Evolutionary conservation across 2,113 vertebrate species (phyloP).

Genomic region (Cyrtonyx montezumae): DNA sequence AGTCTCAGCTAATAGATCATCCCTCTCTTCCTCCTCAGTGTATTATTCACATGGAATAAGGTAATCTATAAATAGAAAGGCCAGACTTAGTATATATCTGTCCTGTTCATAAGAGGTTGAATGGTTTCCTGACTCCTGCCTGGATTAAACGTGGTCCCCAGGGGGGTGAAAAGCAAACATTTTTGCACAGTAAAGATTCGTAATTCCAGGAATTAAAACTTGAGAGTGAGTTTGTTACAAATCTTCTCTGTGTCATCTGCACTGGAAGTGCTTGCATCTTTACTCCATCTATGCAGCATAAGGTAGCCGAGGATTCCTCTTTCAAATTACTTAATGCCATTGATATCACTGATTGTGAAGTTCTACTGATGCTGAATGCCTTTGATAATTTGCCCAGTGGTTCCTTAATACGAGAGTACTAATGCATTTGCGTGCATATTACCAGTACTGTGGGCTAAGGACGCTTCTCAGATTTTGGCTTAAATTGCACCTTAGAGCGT

Average conservation of each 20-base stretch:
- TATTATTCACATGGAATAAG: background rate
- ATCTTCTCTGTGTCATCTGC: background rate
- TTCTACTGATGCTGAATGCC: background rate
- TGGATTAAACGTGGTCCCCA: background rate
- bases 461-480: background rate
- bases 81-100: background rate
- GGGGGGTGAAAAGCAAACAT: background rate
- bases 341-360: background rate
- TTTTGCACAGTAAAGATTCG: background rate
- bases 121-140: background rate
- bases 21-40: background rate
- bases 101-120: background rate
- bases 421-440: background rate
- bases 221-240: background rate
- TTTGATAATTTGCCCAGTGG: background rate
- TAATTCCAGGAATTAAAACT: background rate
- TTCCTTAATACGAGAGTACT: constrained; percentile 1
- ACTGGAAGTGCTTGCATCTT: background rate
- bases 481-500: background rate
- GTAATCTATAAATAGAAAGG: background rate
- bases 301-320: background rate
- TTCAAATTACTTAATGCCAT: background rate
- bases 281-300: background rate
- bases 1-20: background rate
- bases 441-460: background rate